phyloP scores from a whole-genome alignment of 2,888 invertebrate species.

The Cephus runcator region DNA sequence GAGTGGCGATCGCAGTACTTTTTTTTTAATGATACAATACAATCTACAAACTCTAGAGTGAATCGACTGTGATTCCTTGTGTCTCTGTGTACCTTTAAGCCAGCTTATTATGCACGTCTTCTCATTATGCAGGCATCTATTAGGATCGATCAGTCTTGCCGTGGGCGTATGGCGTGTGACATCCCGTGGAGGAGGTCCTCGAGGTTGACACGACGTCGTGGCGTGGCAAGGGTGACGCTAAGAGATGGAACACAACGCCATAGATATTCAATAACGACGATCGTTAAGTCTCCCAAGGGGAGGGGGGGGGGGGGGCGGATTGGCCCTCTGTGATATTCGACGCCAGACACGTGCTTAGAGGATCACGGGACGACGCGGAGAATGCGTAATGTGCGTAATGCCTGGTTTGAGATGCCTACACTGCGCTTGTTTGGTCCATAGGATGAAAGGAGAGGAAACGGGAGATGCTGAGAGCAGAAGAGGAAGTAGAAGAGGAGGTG shows the following conservation, averaged over 20 bases:
- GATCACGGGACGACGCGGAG: conserved; percentile 37
- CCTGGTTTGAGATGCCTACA: not conserved
- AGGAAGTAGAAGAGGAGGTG: not conserved
- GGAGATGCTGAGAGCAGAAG: not conserved
- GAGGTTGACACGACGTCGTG: conserved; percentile 51
- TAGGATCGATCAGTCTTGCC: conserved; percentile 56
- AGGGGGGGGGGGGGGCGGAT: conserved; percentile 11
- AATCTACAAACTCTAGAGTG: not conserved
- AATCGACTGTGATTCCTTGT: not conserved
- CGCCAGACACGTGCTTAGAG: conserved; percentile 58
- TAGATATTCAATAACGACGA: conserved; percentile 61
- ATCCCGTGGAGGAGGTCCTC: conserved; percentile 41
- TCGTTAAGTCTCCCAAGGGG: conserved; percentile 48
- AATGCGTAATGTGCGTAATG: conserved; percentile 34
- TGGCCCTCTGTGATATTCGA: conserved; percentile 53
- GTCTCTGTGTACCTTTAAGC: not conserved
- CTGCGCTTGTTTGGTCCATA: not conserved
- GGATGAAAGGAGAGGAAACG: not conserved
- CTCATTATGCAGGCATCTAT: conserved; percentile 54
- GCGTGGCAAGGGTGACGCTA: conserved; percentile 20
- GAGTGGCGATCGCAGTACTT: not conserved
- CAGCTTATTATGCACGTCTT: conserved; percentile 7
- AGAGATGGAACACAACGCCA: conserved; percentile 26
- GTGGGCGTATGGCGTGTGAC: conserved; percentile 50
- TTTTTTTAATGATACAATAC: not conserved